Base-by-base conservation (phyloP, 2,113 vertebrate genomes). In the Pampusana beccarii region DNA sequence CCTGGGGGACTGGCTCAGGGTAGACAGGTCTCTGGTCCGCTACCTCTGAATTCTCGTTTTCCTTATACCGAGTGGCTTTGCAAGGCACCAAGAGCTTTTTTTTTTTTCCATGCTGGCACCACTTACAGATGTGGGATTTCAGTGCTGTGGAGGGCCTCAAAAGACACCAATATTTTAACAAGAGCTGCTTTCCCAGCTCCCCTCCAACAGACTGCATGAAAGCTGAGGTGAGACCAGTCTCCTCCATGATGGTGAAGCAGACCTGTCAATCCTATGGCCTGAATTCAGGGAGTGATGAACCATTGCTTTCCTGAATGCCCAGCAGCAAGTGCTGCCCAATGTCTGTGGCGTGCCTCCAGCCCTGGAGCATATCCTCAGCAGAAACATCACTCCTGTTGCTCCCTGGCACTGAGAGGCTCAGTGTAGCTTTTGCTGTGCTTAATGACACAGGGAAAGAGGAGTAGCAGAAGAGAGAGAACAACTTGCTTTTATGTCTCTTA, bases 291-390 rank as follows among this genome's bases (percentile, higher is more conserved):
- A 5, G 20, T 25, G 48, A 40, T 23, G 62, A 61, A 15, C 73
- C 1, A 0, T 3, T 13, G 16, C 31, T 83, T 31, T 69, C 40
- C 1, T 1, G 25, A n/a, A 33, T 21, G 79, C 25, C 73, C 50
- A 65, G 44, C 71, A 78, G 61, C 65, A 65, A 1, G 0, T 2
- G 42, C 57, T 77, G 57, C 28, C 44, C 19, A 20, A 4, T 1
- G 53, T 10, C 2, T 2, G 42, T 20, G 33, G 23, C 11, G 38
- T 24, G 15, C 0, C 0, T 2, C 2, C 14, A 50, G 57, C 23
- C 57, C 34, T 23, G 1, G 3, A 7, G 19, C 40, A 12, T 1
- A 1, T 6, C 18, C 20, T 46, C 1, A 0, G 7, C 9, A 28
- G 19, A 56, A 80, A 19, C 20, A 5, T 70, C n/a, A 5, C 0